phyloP scores from a whole-genome alignment of 1,140 invertebrate species.

The Drosophila sproati region DNA sequence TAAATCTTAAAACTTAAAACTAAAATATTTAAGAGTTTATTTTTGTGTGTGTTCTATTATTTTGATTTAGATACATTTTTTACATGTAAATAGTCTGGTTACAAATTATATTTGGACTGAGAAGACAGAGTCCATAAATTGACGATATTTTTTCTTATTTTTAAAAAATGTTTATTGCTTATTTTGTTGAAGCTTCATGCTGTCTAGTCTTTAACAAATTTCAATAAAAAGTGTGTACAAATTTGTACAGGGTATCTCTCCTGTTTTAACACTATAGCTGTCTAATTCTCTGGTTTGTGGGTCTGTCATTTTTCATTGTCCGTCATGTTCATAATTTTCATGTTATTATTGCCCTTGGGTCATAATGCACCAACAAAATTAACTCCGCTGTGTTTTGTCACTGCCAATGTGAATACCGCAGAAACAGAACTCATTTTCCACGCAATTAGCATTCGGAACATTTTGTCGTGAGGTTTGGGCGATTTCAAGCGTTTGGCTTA shows the following conservation, averaged over 20 bases:
- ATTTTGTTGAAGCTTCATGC: no score
- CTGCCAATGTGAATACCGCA: constrained; percentile 20
- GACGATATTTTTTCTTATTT: no score
- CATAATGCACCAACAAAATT: constrained; percentile 79
- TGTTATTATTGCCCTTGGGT: constrained; percentile 83
- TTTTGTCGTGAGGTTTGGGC: constrained; percentile 45
- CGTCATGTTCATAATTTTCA: constrained; percentile 73
- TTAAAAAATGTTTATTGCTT: no score
- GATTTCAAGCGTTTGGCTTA: constrained; percentile 42
- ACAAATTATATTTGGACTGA: no score
- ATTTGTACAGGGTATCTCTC: constrained; percentile 5
- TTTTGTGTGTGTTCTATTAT: no score
- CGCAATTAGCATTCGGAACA: constrained; percentile 67
- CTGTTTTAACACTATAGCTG: neutral
- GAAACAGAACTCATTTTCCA: constrained; percentile 47
- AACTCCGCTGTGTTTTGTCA: constrained; percentile 55
- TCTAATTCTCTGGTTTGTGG: constrained; percentile 36
- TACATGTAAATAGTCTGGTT: no score
- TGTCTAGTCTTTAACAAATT: no score
- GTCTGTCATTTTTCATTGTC: constrained; percentile 71
- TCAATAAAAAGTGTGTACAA: no score
- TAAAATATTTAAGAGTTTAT: no score
- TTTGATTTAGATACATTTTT: no score
- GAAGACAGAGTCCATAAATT: no score
- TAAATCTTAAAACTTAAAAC: no score